These are phyloP conservation scores for Ophion obscuratus DNA, from an alignment of 2,888 invertebrate species.

Conservation along the genomic window DNA sequence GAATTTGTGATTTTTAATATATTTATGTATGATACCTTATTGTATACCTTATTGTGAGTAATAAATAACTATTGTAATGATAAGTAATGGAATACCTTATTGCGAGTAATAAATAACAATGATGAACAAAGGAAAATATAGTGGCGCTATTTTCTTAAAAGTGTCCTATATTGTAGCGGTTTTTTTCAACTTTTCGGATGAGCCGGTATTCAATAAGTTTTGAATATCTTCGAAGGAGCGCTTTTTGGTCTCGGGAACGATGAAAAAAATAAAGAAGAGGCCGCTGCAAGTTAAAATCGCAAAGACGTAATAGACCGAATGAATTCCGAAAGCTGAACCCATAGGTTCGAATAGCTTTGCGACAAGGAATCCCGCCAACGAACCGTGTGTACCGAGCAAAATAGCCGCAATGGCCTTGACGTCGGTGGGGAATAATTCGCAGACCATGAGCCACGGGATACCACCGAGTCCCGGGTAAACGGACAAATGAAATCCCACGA, in stretches of 20 bases:
- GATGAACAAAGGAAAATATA: too few relatives aligned
- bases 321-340: constrained; percentile 24
- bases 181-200: neutral
- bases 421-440: constrained; percentile 52
- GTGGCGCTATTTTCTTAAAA: too few relatives aligned
- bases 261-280: constrained; percentile 23
- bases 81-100: too few relatives aligned
- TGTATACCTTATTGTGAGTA: too few relatives aligned
- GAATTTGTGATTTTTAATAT: too few relatives aligned
- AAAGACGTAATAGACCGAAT: constrained; percentile 63
- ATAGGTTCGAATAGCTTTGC: constrained; percentile 52
- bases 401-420: constrained; percentile 51
- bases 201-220: constrained; percentile 17
- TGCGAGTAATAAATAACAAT: too few relatives aligned
- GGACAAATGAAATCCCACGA: constrained; percentile 32
- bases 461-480: constrained; percentile 6
- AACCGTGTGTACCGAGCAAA: constrained; percentile 53
- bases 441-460: constrained; percentile 20
- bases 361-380: constrained; percentile 37
- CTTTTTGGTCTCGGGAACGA: constrained; percentile 69
- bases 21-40: too few relatives aligned
- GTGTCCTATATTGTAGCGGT: too few relatives aligned
- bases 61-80: too few relatives aligned
- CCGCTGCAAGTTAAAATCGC: constrained; percentile 20
- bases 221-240: constrained; percentile 69